Conservation (phyloP, 2,888 invertebrate species). For the Andrena hattorfiana region DNA sequence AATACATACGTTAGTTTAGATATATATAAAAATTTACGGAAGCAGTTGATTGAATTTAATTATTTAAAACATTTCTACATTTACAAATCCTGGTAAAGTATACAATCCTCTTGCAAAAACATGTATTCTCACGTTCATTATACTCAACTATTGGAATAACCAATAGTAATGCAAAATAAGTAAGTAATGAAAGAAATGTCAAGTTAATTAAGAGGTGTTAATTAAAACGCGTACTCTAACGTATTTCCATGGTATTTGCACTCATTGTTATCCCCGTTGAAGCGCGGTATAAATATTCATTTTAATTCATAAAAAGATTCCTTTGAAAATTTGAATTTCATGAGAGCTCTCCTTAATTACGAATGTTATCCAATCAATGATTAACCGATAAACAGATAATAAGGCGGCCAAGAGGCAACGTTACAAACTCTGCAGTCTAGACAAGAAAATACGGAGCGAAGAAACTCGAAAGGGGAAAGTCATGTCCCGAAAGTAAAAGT, state of each 20-base stretch:
- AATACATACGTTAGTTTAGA: no score
- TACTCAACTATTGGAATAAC: no score
- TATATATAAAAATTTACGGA: no score
- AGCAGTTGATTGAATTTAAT: no score
- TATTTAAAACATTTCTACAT: no score
- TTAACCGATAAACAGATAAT: background rate
- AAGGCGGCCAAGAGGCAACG: background rate
- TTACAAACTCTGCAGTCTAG: background rate
- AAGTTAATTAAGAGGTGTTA: background rate
- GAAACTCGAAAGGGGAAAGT: conserved; percentile 34
- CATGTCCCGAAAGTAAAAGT: conserved; percentile 41
- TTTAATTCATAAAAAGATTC: conserved; percentile 1
- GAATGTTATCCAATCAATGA: conserved; percentile 15
- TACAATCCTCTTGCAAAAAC: no score
- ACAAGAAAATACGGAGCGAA: conserved; percentile 9
- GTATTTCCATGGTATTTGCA: background rate
- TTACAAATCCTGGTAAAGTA: no score
- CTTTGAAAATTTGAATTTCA: background rate
- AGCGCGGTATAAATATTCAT: background rate
- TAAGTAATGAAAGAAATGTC: no score
- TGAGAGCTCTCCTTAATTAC: background rate
- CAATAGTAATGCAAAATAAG: no score
- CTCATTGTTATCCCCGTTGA: no score
- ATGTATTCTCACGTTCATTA: no score
- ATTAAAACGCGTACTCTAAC: background rate